Conservation (phyloP, 2,797 vertebrate genomes). For the Sebastes taczanowskii region DNA sequence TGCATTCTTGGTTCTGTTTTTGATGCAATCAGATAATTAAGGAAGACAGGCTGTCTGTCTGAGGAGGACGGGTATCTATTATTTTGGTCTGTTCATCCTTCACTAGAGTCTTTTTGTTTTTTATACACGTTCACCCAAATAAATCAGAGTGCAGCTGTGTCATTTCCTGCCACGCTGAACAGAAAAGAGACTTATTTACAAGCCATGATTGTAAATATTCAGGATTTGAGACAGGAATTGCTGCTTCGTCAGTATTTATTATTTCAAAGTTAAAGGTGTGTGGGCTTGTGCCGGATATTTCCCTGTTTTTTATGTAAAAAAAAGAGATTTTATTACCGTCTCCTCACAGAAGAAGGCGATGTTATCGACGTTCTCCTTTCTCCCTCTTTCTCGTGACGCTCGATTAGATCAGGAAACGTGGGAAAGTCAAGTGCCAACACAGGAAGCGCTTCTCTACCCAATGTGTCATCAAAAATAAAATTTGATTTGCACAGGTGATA, state of each 20-base stretch:
- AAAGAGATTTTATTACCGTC: constrained; percentile 31
- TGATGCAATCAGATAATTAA: constrained; percentile 27
- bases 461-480: constrained; percentile 66
- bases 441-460: constrained; percentile 47
- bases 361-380: constrained; percentile 41
- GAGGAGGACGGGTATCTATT: not conserved
- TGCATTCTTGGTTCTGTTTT: constrained; percentile 15
- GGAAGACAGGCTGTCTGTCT: not conserved
- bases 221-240: not conserved
- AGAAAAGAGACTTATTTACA: not conserved
- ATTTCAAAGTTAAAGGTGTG: not conserved
- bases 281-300: not conserved
- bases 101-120: not conserved
- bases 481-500: constrained; percentile 64
- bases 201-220: not conserved
- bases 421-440: constrained; percentile 64
- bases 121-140: not conserved
- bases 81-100: not conserved
- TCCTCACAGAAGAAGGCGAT: constrained; percentile 20
- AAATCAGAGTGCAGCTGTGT: not conserved
- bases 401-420: constrained; percentile 64
- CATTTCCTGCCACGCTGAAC: not conserved
- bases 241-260: not conserved
- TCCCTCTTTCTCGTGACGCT: constrained; percentile 10
- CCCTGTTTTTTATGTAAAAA: not conserved